These are phyloP conservation scores for Perca fluviatilis DNA, from an alignment of 2,113 vertebrate genomes.

Conservation along the genomic window DNA sequence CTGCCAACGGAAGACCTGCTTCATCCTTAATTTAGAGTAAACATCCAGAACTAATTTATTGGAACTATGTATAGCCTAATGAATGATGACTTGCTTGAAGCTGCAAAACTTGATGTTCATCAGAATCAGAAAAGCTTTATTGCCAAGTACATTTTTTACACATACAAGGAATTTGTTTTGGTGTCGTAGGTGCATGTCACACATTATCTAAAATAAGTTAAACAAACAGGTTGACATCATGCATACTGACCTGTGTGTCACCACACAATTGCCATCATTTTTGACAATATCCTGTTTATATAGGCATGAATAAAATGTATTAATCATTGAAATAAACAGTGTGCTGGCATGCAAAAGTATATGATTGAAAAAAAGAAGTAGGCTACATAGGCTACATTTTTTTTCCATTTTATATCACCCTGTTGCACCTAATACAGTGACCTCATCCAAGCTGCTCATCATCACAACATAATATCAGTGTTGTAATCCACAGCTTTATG, in stretches of 20 bases:
- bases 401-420: background rate
- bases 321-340: background rate
- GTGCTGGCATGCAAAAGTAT: background rate
- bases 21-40: background rate
- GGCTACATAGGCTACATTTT: background rate
- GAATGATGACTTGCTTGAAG: background rate
- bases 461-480: background rate
- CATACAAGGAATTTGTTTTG: no score
- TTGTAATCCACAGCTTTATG: background rate
- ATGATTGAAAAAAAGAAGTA: background rate
- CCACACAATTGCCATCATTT: background rate
- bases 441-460: background rate
- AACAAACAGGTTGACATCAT: no score
- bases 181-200: no score
- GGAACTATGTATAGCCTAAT: background rate
- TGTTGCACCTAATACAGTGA: conserved; percentile 5
- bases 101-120: background rate
- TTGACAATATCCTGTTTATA: background rate
- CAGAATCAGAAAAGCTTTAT: no score
- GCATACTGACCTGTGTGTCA: background rate
- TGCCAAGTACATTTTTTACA: no score
- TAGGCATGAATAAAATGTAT: background rate
- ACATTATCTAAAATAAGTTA: no score
- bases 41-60: background rate
- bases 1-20: conserved; percentile 6